Percentiles rank a stretch among this genome's conserved stretches.
Evolutionary conservation across 2,797 vertebrate genomes (phyloP).

Genomic region (Acanthopagrus latus): DNA sequence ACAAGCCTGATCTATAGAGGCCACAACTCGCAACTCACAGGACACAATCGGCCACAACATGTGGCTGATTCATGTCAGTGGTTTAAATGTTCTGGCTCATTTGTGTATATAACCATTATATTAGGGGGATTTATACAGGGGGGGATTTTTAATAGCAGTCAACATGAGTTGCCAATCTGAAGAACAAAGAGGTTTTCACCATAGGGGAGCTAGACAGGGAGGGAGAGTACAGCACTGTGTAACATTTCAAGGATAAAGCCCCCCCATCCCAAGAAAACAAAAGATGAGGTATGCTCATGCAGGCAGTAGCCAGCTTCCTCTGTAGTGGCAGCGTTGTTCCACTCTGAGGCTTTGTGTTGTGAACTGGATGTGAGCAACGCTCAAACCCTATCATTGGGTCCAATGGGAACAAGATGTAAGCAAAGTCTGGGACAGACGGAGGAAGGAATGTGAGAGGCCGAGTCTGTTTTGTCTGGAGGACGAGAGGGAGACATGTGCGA

Average conservation of each 20-base stretch:
- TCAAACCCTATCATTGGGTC: conserved; percentile 67
- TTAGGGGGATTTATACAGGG: conserved; percentile 12
- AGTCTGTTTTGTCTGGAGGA: conserved; percentile 78
- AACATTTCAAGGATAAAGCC: conserved; percentile 18
- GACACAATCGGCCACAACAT: too few species aligned
- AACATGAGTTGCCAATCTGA: conserved; percentile 28
- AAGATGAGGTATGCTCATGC: conserved; percentile 35
- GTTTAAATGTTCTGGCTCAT: too few species aligned
- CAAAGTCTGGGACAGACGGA: conserved; percentile 58
- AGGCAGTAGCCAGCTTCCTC: conserved; percentile 32
- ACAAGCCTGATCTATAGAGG: too few species aligned
- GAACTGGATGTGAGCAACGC: conserved; percentile 69
- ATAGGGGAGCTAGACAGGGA: conserved; percentile 6
- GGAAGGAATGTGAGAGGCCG: conserved; percentile 62
- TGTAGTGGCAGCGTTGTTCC: conserved; percentile 47
- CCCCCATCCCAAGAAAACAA: background rate
- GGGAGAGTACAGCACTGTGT: conserved; percentile 13
- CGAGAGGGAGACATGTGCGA: conserved; percentile 67
- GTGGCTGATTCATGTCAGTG: too few species aligned
- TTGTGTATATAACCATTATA: conserved; percentile 12
- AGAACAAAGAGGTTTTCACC: conserved; percentile 14
- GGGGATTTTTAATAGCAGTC: conserved; percentile 27
- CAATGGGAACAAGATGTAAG: conserved; percentile 78
- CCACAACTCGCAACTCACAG: too few species aligned
- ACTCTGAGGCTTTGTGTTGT: conserved; percentile 51